Percentiles rank a stretch among this genome's conserved stretches.
phyloP scores from a whole-genome alignment of 2,113 vertebrate species.

The Camelus bactrianus region DNA sequence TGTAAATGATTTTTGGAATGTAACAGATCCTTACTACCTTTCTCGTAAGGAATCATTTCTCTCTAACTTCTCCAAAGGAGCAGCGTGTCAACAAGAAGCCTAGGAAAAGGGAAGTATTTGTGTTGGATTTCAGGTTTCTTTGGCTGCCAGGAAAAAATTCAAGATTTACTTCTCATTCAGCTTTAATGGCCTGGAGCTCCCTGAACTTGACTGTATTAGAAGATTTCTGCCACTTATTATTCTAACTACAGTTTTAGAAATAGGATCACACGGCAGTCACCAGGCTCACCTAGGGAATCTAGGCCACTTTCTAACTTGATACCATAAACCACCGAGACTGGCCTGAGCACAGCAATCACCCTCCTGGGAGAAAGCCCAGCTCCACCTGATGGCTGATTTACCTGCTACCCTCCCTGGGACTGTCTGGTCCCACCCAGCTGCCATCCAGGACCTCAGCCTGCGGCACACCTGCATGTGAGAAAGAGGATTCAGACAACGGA shows the following conservation, averaged over 20 bases:
- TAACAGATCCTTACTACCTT: not conserved
- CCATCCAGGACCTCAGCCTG: not conserved
- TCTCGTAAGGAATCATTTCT: not conserved
- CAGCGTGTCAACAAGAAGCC: not conserved
- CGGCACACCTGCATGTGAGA: accelerated
- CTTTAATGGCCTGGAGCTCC: not conserved
- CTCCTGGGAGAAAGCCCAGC: not conserved
- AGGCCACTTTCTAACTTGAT: not conserved
- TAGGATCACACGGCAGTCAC: not conserved
- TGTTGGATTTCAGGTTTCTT: not conserved
- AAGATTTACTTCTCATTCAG: not conserved
- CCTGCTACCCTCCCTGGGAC: not conserved
- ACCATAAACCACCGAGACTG: not conserved
- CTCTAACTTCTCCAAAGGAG: not conserved
- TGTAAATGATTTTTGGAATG: not conserved
- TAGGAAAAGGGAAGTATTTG: not conserved
- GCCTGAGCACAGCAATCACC: not conserved
- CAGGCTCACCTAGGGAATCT: not conserved
- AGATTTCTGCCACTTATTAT: not conserved
- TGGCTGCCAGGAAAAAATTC: not conserved
- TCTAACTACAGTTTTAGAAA: not conserved
- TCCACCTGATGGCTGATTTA: not conserved
- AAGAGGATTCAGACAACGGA: not conserved
- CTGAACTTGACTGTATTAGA: not conserved
- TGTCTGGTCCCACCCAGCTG: not conserved